Base-by-base conservation (phyloP, 2,888 invertebrate genomes). In the Malthinus seriepunctatus region DNA sequence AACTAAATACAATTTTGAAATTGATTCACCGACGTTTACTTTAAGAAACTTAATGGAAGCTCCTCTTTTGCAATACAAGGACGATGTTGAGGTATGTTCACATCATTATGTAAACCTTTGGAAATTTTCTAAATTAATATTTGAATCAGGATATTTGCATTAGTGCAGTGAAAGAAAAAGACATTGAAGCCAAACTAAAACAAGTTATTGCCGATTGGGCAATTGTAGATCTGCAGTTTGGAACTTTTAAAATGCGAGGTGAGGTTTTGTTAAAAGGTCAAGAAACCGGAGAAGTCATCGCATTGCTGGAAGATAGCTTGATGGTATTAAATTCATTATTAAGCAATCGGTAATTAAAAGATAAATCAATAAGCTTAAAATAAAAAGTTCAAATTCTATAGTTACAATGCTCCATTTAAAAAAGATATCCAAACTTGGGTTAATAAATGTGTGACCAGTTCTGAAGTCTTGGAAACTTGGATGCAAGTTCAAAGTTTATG, bases 381-480 rank as follows among this genome's bases (percentile, higher is more conserved):
- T n/a, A n/a, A n/a, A n/a, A n/a, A n/a, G n/a, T n/a, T n/a, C n/a
- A n/a, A n/a, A n/a, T n/a, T n/a, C n/a, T n/a, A n/a, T n/a, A 87
- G 93, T 67, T 95, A 94, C 73, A 94, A 94, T 75, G 84, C 88
- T 0, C 90, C 91, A 0, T 95, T 92, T 73, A 93, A 93, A 73
- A 90, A 88, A 70, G 90, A 91, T 48, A 93, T 95, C 62, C 83
- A 89, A 65, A 63, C 87, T 8, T 94, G 93, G 93, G 88, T 93
- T 9, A 84, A 84, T 60, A 92, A 91, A 72, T 77, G 95, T 50
- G 88, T 89, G 3, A 88, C 83, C 62, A 92, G 93, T 0, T 88
- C 88, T 0, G 93, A 93, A 73, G 91, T 94, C 63, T 79, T 95
- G 38, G 93, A 93, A 72, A 92, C 87, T 71, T 95, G 94, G 94